These are phyloP conservation scores for Agrochola macilenta DNA, from an alignment of 2,888 invertebrate genomes.

Conservation along the genomic window DNA sequence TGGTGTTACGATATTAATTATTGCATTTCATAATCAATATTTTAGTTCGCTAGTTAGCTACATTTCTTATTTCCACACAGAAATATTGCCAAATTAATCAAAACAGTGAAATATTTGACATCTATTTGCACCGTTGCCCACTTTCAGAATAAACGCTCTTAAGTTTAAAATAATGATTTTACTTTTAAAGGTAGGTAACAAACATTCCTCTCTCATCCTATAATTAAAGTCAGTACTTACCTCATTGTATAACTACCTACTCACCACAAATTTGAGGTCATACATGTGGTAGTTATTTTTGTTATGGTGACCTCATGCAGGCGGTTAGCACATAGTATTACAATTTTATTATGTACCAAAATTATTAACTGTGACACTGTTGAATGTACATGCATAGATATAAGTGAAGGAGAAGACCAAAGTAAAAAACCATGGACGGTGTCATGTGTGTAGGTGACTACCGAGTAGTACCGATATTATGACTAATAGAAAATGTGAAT, in stretches of 20 bases:
- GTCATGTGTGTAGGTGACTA: neutral
- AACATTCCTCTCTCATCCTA: neutral
- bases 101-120: no score
- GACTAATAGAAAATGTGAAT: neutral
- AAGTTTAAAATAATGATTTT: conserved; percentile 2
- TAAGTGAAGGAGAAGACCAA: neutral
- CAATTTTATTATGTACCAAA: conserved; percentile 9
- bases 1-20: no score
- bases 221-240: conserved; percentile 31
- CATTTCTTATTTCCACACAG: no score
- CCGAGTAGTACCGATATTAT: neutral
- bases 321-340: conserved; percentile 27
- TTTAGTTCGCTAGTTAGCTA: no score
- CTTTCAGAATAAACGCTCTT: no score
- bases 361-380: conserved; percentile 5
- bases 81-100: no score
- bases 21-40: no score
- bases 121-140: no score
- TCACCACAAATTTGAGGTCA: conserved; percentile 25
- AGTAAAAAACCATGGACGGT: neutral
- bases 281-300: conserved; percentile 41
- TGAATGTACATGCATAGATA: neutral
- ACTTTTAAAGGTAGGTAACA: neutral
- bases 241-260: conserved; percentile 7
- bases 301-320: conserved; percentile 44